A percentile compares a stretch with the other conserved stretches of the same genome.
Conservation (phyloP, 2,888 invertebrate species). For the Microdon myrmicae region DNA sequence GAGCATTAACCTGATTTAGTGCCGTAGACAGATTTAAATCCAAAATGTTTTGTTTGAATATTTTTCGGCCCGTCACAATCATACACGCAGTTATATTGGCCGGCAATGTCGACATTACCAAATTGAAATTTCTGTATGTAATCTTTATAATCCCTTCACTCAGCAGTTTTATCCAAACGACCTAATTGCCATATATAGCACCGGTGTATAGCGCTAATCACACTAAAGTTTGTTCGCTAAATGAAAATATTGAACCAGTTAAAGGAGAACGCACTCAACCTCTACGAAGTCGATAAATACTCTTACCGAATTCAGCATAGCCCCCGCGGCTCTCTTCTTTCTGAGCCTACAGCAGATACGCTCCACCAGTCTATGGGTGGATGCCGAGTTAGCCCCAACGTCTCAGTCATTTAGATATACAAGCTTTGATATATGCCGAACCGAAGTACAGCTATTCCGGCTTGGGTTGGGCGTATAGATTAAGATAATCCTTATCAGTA, state of each 20-base stretch:
- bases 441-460: constrained; percentile 8
- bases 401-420: constrained; percentile 44
- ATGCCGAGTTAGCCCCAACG: constrained; percentile 5
- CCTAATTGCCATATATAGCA: constrained; percentile 38
- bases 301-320: no score
- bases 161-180: constrained; percentile 40
- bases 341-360: no score
- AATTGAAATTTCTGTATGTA: constrained; percentile 2
- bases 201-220: constrained; percentile 30
- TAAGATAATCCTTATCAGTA: constrained; percentile 47
- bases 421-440: constrained; percentile 28
- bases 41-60: no score
- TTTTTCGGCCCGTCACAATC: no score
- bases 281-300: no score
- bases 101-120: not conserved
- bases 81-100: not conserved
- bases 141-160: constrained; percentile 47
- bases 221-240: not conserved
- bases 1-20: no score
- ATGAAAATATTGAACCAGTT: no score
- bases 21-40: no score
- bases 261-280: no score
- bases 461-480: constrained; percentile 15
- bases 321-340: no score
- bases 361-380: constrained; percentile 2